A percentile compares a stretch with the other conserved stretches of the same genome.
Evolutionary conservation across 2,888 invertebrate species (phyloP).

Genomic region (Selenia dentaria): DNA sequence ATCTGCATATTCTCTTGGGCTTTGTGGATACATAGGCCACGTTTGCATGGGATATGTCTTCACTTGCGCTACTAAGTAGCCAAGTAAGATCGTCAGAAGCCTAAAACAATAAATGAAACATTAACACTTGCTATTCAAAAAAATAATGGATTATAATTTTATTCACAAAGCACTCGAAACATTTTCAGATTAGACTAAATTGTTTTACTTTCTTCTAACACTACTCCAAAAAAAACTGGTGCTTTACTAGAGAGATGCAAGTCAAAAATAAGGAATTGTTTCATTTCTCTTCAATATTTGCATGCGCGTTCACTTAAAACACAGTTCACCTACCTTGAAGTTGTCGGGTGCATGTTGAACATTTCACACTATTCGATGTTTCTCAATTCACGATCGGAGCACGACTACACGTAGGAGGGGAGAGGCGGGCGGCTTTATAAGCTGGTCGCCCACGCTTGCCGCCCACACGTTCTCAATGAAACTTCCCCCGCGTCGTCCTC

Average conservation of each 20-base stretch:
- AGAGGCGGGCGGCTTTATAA: slow-evolving; percentile 70
- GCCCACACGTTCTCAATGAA: slow-evolving; percentile 90
- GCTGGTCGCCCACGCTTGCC: slow-evolving; percentile 79
- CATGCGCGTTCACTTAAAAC: slow-evolving; percentile 10
- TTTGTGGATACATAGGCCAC: slow-evolving; percentile 80
- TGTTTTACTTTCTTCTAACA: background rate
- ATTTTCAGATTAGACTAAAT: no score
- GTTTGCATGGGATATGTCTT: slow-evolving; percentile 72
- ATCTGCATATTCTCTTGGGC: slow-evolving; percentile 76
- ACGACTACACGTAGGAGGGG: slow-evolving; percentile 70
- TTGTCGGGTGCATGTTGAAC: slow-evolving; percentile 66
- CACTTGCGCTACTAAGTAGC: slow-evolving; percentile 76
- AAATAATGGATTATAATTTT: no score
- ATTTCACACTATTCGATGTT: slow-evolving; percentile 58
- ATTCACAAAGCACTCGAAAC: no score
- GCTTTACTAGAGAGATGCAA: no score
- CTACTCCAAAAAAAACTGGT: no score
- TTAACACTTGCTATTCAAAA: background rate
- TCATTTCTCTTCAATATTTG: no score
- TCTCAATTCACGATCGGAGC: slow-evolving; percentile 52
- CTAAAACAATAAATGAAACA: slow-evolving; percentile 52
- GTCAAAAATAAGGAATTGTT: no score
- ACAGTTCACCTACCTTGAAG: slow-evolving; percentile 60
- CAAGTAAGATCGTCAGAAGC: slow-evolving; percentile 66
- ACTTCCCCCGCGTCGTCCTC: slow-evolving; percentile 50